phyloP scores from a whole-genome alignment of 2,113 vertebrate species.

The Paraplagusia blochii region DNA sequence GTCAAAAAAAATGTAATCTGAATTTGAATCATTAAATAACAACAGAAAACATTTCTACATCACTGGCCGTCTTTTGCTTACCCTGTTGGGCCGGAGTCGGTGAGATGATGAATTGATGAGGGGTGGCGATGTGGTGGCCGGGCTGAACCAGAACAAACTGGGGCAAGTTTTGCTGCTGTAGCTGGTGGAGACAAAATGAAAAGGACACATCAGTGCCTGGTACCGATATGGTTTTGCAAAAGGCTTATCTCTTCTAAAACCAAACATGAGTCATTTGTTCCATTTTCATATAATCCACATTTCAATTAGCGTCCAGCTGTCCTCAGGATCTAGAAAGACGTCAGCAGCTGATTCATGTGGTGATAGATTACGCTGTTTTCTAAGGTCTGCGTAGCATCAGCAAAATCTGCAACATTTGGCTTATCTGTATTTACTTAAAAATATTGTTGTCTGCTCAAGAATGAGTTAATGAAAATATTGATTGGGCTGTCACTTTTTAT shows the following conservation, averaged over 20 bases:
- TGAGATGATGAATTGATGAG: conserved; percentile 98
- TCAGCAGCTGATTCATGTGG: background rate
- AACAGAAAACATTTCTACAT: background rate
- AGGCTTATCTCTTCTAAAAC: background rate
- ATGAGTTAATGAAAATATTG: background rate
- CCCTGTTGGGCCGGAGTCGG: conserved; percentile 94
- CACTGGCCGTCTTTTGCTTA: conserved; percentile 56
- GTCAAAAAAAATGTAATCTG: background rate
- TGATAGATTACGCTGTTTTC: background rate
- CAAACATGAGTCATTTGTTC: background rate
- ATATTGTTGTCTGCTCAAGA: no score
- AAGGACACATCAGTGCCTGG: background rate
- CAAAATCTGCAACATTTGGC: background rate
- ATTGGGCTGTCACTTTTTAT: background rate
- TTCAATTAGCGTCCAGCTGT: background rate
- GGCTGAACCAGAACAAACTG: conserved; percentile 98
- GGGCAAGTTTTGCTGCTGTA: conserved; percentile 96
- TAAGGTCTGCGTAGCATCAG: background rate
- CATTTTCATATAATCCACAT: background rate
- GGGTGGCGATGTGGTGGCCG: conserved; percentile 83
- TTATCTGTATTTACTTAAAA: background rate
- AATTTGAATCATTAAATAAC: background rate
- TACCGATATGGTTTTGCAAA: background rate
- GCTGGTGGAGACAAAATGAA: conserved; percentile 80
- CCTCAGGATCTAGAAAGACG: background rate